Evolutionary conservation across 35 echinoderm and acorn worm genomes (phyloP).

Genomic region (Apostichopus japonicus): DNA sequence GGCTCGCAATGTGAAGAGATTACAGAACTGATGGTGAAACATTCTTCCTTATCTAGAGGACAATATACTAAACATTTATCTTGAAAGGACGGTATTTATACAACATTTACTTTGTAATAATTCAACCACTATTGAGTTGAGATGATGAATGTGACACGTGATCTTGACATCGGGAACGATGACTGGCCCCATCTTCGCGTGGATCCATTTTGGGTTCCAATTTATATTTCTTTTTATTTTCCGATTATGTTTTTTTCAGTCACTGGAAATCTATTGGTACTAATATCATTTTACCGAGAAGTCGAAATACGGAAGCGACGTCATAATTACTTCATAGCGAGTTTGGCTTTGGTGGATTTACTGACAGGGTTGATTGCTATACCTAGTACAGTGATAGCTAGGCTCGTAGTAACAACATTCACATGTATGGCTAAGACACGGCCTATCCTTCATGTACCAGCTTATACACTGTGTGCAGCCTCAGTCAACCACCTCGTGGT

Average conservation of each 20-base stretch:
- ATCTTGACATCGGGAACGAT: background rate
- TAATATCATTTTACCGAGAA: conserved; percentile 17
- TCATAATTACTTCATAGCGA: conserved; percentile 62
- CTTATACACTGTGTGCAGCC: conserved; percentile 31
- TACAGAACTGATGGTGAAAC: too few relatives aligned
- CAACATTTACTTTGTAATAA: background rate
- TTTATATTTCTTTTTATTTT: conserved; percentile 25
- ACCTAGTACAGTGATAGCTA: conserved; percentile 32
- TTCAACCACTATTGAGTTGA: background rate
- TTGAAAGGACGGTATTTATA: background rate
- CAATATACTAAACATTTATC: background rate
- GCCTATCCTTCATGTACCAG: conserved; percentile 36
- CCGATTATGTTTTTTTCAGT: conserved; percentile 34
- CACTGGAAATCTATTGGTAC: conserved; percentile 15
- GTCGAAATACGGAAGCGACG: conserved; percentile 46
- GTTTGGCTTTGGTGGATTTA: conserved; percentile 36
- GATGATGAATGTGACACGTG: background rate
- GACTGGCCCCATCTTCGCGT: conserved; percentile 16
- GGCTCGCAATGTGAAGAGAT: too few relatives aligned
- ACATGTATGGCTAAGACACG: conserved; percentile 43
- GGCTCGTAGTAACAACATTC: conserved; percentile 21
- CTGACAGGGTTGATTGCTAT: conserved; percentile 42
- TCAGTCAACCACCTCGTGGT: conserved; percentile 35
- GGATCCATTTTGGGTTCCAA: background rate
- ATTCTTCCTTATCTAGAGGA: background rate